These are phyloP conservation scores for Halichoeres trimaculatus DNA, from an alignment of 2,113 vertebrate genomes.

Conservation along the genomic window DNA sequence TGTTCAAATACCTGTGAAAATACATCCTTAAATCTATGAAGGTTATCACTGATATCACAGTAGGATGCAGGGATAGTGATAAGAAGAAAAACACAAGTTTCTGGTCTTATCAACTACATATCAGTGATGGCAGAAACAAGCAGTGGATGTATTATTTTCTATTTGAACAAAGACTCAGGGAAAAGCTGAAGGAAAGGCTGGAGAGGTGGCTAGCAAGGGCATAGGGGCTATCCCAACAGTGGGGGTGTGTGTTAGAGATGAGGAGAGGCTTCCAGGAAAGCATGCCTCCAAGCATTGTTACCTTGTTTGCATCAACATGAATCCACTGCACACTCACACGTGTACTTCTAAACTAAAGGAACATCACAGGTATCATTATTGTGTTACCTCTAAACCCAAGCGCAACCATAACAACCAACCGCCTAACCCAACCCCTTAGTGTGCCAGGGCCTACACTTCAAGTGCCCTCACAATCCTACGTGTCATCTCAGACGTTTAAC, in stretches of 20 bases:
- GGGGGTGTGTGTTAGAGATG: slow-evolving; percentile 61
- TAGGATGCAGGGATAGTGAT: slow-evolving; percentile 25
- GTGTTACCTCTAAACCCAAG: not conserved
- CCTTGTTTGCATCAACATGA: slow-evolving; percentile 78
- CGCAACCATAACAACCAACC: not conserved
- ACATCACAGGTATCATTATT: not conserved
- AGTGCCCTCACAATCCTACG: too few relatives aligned
- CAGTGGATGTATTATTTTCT: slow-evolving; percentile 59
- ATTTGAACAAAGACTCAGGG: slow-evolving; percentile 62
- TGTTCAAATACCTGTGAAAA: slow-evolving; percentile 70
- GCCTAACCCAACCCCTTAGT: not conserved
- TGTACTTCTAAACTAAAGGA: not conserved
- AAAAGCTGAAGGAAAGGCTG: slow-evolving; percentile 39
- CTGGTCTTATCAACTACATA: slow-evolving; percentile 43
- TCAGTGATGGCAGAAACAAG: slow-evolving; percentile 61
- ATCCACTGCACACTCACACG: not conserved
- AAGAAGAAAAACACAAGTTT: slow-evolving; percentile 37
- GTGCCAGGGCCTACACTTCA: too few relatives aligned
- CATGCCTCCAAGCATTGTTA: slow-evolving; percentile 73
- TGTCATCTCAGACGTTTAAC: too few relatives aligned
- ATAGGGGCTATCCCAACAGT: slow-evolving; percentile 53
- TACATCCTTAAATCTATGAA: slow-evolving; percentile 66
- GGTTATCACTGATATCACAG: slow-evolving; percentile 52
- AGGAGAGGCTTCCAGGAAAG: slow-evolving; percentile 62
- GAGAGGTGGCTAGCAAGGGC: slow-evolving; percentile 43